Conservation (phyloP, 1,140 invertebrate species). For the Panulirus ornatus region DNA sequence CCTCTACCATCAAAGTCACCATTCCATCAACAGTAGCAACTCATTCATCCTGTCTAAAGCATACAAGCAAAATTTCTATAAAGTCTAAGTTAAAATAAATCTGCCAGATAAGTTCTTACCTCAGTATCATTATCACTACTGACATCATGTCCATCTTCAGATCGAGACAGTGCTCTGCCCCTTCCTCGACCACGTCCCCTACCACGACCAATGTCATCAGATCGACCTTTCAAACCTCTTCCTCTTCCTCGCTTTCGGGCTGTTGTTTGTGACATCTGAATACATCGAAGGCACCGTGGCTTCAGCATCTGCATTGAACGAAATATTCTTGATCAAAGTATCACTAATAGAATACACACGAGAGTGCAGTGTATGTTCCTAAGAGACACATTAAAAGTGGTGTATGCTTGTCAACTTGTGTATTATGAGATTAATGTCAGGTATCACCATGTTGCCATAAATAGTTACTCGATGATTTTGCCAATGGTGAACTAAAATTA, state of each 20-base stretch:
- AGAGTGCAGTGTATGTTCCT: no score
- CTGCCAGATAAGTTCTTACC: conserved; percentile 5
- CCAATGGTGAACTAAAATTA: no score
- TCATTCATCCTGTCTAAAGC: neutral
- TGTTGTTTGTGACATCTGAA: conserved; percentile 62
- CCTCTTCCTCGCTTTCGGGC: conserved; percentile 55
- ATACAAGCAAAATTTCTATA: neutral
- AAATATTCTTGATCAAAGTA: neutral
- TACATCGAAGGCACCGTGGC: conserved; percentile 61
- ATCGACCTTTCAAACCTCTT: conserved; percentile 34
- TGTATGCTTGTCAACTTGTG: no score
- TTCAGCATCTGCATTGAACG: conserved; percentile 52
- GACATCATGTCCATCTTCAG: conserved; percentile 33
- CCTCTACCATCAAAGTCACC: conserved; percentile 57
- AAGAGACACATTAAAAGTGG: no score
- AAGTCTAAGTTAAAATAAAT: neutral
- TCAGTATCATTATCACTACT: conserved; percentile 52
- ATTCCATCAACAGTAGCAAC: neutral
- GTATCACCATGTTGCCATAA: no score
- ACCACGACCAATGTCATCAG: conserved; percentile 11
- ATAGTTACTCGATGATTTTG: no score
- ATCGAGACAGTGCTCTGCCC: conserved; percentile 7
- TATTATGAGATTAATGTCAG: no score
- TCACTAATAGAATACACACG: no score
- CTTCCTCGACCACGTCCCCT: conserved; percentile 24